Percentiles rank a stretch among this genome's conserved stretches.
phyloP scores from a whole-genome alignment of 2,797 vertebrate genomes.

The Orientallactaga sibirica region DNA sequence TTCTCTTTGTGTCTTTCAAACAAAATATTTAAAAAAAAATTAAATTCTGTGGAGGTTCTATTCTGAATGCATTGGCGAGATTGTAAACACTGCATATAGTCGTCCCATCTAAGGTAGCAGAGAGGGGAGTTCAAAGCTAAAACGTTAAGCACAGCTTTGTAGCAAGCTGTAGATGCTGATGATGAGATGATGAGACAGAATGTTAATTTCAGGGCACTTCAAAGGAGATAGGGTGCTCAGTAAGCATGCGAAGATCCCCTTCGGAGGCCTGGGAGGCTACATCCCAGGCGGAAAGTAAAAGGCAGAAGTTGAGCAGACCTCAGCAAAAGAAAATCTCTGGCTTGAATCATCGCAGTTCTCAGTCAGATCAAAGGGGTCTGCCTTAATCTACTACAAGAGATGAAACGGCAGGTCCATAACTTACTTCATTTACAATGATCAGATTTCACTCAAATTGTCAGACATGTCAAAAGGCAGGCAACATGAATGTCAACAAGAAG shows the following conservation, averaged over 20 bases:
- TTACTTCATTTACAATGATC: background rate
- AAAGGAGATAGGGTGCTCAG: background rate
- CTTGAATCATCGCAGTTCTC: background rate
- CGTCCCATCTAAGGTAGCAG: background rate
- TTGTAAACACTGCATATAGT: background rate
- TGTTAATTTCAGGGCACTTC: constrained; percentile 57
- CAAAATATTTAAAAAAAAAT: too few species aligned
- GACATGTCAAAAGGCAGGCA: background rate
- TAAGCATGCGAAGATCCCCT: background rate
- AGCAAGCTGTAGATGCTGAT: background rate
- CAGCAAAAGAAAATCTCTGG: background rate
- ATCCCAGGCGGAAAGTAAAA: background rate
- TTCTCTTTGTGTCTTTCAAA: too few species aligned
- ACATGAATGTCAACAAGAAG: constrained; percentile 7
- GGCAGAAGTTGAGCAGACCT: background rate
- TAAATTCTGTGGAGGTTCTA: background rate
- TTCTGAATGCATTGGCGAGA: background rate
- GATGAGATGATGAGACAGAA: background rate
- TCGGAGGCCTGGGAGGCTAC: background rate
- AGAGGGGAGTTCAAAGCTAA: background rate
- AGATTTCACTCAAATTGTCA: background rate
- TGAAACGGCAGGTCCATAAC: background rate
- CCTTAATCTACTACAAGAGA: background rate
- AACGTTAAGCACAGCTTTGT: background rate
- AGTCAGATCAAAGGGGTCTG: background rate